Evolutionary conservation across 2,113 vertebrate genomes (phyloP).

Genomic region (Sylvia atricapilla): DNA sequence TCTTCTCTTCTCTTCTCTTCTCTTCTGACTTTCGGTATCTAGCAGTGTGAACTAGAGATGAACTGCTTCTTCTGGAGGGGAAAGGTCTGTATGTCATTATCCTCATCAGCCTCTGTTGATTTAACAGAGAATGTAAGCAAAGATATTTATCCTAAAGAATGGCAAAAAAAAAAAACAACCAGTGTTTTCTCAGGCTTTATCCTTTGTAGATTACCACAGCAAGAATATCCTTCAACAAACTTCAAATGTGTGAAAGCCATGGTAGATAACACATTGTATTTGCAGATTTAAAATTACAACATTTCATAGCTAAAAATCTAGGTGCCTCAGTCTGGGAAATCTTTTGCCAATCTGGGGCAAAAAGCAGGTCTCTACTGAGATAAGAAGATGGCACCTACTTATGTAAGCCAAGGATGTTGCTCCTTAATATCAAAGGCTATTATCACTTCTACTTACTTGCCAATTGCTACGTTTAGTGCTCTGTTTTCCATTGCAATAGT

Average conservation of each 20-base stretch:
- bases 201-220: not conserved
- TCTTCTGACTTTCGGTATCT: not conserved
- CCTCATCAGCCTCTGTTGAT: slow-evolving; percentile 1
- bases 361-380: not conserved
- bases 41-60: not conserved
- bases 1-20: too few relatives aligned
- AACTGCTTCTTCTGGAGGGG: not conserved
- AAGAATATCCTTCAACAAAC: not conserved
- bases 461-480: not conserved
- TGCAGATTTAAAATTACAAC: not conserved
- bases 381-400: not conserved
- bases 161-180: not conserved
- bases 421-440: slow-evolving; percentile 7
- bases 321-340: not conserved
- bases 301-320: not conserved
- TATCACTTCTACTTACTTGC: not conserved
- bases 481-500: not conserved
- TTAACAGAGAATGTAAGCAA: slow-evolving; percentile 9
- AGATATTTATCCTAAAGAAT: not conserved
- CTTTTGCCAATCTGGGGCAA: not conserved
- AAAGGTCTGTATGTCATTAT: slow-evolving; percentile 18
- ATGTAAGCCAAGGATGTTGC: not conserved
- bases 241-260: not conserved
- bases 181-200: slow-evolving; percentile 23
- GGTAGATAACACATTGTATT: not conserved